phyloP scores from a whole-genome alignment of 2,797 vertebrate species.

The Diplodus sargus region DNA sequence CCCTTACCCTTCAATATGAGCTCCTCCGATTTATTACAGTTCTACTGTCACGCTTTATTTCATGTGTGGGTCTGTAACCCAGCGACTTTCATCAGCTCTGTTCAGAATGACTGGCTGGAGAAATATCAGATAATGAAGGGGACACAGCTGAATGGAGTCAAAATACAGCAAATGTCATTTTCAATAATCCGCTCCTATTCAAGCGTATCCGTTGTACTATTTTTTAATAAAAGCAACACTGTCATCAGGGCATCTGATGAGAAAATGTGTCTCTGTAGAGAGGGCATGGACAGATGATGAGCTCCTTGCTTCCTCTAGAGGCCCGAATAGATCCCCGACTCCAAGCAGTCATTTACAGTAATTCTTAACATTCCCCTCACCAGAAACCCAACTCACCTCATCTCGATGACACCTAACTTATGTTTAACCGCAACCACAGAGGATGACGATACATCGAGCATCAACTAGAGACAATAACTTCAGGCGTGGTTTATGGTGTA shows the following conservation, averaged over 20 bases:
- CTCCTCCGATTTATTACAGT: background rate
- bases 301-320: background rate
- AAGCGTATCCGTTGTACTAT: constrained; percentile 10
- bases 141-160: constrained; percentile 17
- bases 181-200: constrained; percentile 16
- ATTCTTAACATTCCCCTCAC: background rate
- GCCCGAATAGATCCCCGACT: background rate
- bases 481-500: no score
- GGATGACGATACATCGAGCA: background rate
- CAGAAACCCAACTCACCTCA: background rate
- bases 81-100: constrained; percentile 11
- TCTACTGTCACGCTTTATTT: background rate
- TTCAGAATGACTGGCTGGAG: constrained; percentile 6
- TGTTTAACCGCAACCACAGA: background rate
- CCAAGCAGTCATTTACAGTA: background rate
- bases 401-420: background rate
- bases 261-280: background rate
- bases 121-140: constrained; percentile 34
- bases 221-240: constrained; percentile 1
- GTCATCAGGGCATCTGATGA: background rate
- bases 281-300: background rate
- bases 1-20: background rate
- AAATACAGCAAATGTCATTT: constrained; percentile 37
- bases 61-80: background rate
- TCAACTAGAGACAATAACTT: no score